Base-by-base conservation (phyloP, 2,888 invertebrate species). In the Heliconius cydno region DNA sequence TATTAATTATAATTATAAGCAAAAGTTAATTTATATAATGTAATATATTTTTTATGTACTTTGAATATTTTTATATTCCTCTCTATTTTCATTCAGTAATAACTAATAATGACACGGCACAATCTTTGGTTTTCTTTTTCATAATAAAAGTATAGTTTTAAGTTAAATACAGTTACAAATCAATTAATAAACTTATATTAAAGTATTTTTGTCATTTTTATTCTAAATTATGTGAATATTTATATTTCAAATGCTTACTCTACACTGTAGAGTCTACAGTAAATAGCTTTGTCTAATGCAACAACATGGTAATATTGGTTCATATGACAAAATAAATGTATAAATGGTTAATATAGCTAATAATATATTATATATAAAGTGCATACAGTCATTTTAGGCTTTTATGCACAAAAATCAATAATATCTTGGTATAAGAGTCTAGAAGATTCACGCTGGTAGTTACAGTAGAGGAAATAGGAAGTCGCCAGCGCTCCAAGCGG, bases 401-500 rank as follows among this genome's bases (percentile, higher is more conserved):
- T 57, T 67, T 60, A 60, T 60, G 66, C 52, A 72, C 25, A 46
- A 80, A 82, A 85, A 85, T 84, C 83, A 83, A 85, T 85, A 84
- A 77, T 41, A 68, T 68, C 79, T 75, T 78, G 70, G 79, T 82
- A 82, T 78, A 85, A 83, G 79, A 79, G 81, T 85, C 85, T 84
- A 85, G 85, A 85, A 82, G 83, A 79, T 75, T 80, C 70, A 80
- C 78, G 78, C 82, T 77, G 82, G 83, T 84, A 73, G 76, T 73
- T 82, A 79, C 57, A 78, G 77, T 80, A 65, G 70, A 78, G 84
- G 75, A 76, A 79, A 81, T 79, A 77, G 93, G 94, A 94, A 82
- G 84, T 84, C 28, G 60, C 78, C 82, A 90, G 90, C 92, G 92
- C 89, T 63, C 1, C 34, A 13, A 70, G 87, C 86, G 92, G 87